phyloP scores from a whole-genome alignment of 2,888 invertebrate species.

The Linnaemya vulpina region DNA sequence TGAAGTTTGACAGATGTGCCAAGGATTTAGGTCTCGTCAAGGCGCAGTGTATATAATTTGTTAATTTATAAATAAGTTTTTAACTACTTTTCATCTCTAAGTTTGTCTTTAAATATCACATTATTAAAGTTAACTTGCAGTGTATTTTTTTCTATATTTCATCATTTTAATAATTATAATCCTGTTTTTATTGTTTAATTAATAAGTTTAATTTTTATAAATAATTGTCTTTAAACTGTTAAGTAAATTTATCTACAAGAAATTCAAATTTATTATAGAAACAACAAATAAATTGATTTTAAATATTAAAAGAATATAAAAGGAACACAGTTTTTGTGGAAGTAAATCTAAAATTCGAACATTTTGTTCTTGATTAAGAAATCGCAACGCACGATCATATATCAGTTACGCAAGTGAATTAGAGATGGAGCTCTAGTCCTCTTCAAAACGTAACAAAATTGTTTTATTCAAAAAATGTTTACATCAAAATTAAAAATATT shows the following conservation, averaged over 20 bases:
- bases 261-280: slow-evolving; percentile 59
- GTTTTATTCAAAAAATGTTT: no score
- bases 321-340: slow-evolving; percentile 61
- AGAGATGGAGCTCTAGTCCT: no score
- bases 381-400: no score
- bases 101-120: slow-evolving; percentile 11
- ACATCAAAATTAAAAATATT: no score
- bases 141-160: slow-evolving; percentile 40
- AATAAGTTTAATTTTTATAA: slow-evolving; percentile 57
- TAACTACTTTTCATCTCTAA: slow-evolving; percentile 11
- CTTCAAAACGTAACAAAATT: no score
- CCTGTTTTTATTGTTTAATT: slow-evolving; percentile 60
- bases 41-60: background rate
- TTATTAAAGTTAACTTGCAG: slow-evolving; percentile 16
- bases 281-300: slow-evolving; percentile 63
- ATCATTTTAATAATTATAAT: slow-evolving; percentile 38
- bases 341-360: slow-evolving; percentile 40
- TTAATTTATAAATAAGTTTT: slow-evolving; percentile 56
- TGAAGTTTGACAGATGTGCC: no score
- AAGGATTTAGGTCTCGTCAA: no score
- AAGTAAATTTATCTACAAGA: slow-evolving; percentile 59
- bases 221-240: slow-evolving; percentile 59
- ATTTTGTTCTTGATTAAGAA: slow-evolving; percentile 16
- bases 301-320: slow-evolving; percentile 59
- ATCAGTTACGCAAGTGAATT: no score